Evolutionary conservation across 2,888 invertebrate species (phyloP).

Genomic region (Margaritifera margaritifera): DNA sequence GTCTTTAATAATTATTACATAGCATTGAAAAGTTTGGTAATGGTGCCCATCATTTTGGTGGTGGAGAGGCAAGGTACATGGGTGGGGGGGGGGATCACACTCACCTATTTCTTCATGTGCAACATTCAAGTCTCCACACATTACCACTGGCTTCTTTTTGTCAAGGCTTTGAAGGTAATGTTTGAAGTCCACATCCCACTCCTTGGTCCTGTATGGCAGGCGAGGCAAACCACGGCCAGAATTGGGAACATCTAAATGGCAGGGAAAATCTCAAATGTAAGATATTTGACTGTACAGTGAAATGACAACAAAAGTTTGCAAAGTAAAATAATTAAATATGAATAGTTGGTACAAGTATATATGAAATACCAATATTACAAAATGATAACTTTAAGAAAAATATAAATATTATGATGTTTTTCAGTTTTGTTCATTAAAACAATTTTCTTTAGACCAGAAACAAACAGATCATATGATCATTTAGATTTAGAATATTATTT

Average conservation of each 20-base stretch:
- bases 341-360: not conserved
- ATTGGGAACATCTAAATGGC: slow-evolving; percentile 88
- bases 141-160: slow-evolving; percentile 91
- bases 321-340: not conserved
- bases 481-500: too few species aligned
- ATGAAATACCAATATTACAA: not conserved
- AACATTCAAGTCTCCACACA: slow-evolving; percentile 98
- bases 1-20: too few species aligned
- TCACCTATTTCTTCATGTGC: slow-evolving; percentile 93
- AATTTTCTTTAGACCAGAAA: too few species aligned
- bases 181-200: slow-evolving; percentile 91
- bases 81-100: slow-evolving; percentile 17
- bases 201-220: slow-evolving; percentile 84
- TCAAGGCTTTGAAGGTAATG: slow-evolving; percentile 86
- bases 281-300: not conserved
- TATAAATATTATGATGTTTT: too few species aligned
- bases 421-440: too few species aligned
- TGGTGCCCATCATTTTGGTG: too few species aligned
- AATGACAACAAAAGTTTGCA: not conserved
- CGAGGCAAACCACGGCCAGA: slow-evolving; percentile 91
- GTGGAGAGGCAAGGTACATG: not conserved
- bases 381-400: too few species aligned
- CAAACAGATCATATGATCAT: too few species aligned
- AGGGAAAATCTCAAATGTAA: not conserved
- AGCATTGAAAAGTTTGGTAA: too few species aligned